These are phyloP conservation scores for Sphenopsis melanotis DNA, from an alignment of 2,797 vertebrate species.

Conservation along the genomic window DNA sequence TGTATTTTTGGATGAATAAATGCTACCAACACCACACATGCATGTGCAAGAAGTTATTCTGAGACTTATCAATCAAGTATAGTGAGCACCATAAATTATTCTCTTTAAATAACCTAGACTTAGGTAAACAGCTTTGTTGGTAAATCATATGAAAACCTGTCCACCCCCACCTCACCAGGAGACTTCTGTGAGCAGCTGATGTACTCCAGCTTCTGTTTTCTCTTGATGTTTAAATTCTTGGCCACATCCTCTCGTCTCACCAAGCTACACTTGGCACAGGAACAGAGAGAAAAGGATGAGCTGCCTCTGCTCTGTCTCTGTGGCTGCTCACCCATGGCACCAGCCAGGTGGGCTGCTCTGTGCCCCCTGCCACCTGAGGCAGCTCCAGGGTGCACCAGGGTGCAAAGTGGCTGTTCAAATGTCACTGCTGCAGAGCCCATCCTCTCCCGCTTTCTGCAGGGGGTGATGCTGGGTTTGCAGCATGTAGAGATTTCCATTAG, in stretches of 20 bases:
- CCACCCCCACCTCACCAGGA: background rate
- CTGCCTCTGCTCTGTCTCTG: background rate
- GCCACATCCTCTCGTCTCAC: conserved; percentile 12
- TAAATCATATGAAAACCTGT: conserved; percentile 17
- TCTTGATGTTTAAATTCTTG: conserved; percentile 41
- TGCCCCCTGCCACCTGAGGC: background rate
- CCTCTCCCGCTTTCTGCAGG: background rate
- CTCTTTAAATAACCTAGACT: conserved; percentile 32
- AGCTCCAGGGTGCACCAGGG: background rate
- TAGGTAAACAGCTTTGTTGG: conserved; percentile 3
- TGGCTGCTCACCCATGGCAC: background rate
- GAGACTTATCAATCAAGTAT: conserved; percentile 31
- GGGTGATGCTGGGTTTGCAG: background rate
- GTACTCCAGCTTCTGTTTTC: conserved; percentile 42
- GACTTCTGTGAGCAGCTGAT: conserved; percentile 29
- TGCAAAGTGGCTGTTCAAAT: background rate
- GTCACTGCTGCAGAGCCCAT: background rate
- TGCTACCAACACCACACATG: background rate
- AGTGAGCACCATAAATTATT: conserved; percentile 56
- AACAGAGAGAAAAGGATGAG: conserved; percentile 21
- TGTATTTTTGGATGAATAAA: conserved; percentile 69
- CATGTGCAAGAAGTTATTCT: conserved; percentile 9
- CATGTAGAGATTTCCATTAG: background rate
- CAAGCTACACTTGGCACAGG: conserved; percentile 47
- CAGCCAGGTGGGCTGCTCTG: background rate